Conservation (phyloP, 2,113 vertebrate genomes). For the Pelodiscus sinensis region DNA sequence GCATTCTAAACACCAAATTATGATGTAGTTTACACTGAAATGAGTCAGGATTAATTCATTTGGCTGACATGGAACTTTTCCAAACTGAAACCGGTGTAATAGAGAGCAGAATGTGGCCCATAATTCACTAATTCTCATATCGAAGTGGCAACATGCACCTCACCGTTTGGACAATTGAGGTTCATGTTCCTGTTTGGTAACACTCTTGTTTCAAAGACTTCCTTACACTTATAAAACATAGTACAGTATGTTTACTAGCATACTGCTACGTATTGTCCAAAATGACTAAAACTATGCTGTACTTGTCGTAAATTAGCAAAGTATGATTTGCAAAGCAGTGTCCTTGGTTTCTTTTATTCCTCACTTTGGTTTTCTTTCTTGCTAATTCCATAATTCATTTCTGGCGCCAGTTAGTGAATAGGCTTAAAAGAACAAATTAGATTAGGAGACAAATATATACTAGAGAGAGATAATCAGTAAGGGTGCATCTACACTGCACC, state of each 20-base stretch:
- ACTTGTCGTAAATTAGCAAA: slow-evolving; percentile 12
- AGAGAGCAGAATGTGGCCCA: neutral
- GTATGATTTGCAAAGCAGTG: neutral
- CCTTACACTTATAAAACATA: neutral
- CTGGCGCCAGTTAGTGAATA: neutral
- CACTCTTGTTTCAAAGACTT: neutral
- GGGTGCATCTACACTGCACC: no score
- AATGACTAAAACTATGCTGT: neutral
- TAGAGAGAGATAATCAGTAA: neutral
- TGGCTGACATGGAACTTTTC: neutral
- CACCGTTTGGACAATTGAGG: neutral
- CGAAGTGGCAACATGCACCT: neutral
- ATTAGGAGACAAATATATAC: no score
- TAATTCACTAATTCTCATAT: no score
- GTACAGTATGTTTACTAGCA: neutral
- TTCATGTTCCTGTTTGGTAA: neutral
- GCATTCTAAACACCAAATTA: neutral
- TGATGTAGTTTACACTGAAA: neutral
- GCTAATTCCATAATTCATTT: slow-evolving; percentile 20
- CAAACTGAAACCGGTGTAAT: neutral
- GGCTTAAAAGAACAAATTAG: slow-evolving; percentile 7
- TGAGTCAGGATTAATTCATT: neutral
- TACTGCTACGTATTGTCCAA: neutral
- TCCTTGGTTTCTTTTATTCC: neutral
- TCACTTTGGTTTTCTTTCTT: neutral